A percentile compares a stretch with the other conserved stretches of the same genome.
These are phyloP conservation scores for Volucella inanis DNA, from an alignment of 2,888 invertebrate genomes.

Conservation along the genomic window DNA sequence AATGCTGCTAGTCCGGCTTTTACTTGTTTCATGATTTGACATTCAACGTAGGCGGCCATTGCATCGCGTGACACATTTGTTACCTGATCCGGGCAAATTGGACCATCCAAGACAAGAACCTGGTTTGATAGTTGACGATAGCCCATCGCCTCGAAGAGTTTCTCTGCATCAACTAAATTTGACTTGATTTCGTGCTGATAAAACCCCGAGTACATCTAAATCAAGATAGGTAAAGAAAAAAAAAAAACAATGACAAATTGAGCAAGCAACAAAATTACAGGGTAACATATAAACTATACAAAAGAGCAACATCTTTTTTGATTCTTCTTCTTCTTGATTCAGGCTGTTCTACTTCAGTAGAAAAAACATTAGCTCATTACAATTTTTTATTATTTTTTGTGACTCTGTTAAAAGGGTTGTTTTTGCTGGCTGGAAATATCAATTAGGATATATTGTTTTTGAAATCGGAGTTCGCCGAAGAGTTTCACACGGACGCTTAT, in stretches of 20 bases:
- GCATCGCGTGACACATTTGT: conserved; percentile 92
- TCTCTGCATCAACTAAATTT: conserved; percentile 90
- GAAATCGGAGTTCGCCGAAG: no score
- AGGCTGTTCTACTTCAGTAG: no score
- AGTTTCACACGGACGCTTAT: no score
- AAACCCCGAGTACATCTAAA: conserved; percentile 92
- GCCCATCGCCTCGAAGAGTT: conserved; percentile 92
- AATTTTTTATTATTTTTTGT: no score
- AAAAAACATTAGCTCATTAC: no score
- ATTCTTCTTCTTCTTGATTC: neutral
- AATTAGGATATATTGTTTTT: no score
- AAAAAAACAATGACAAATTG: neutral
- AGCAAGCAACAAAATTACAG: neutral
- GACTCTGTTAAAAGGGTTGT: no score
- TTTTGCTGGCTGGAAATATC: no score
- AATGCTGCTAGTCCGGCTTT: conserved; percentile 89
- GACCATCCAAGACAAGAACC: conserved; percentile 87
- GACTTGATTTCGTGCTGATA: conserved; percentile 94
- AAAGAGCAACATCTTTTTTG: no score
- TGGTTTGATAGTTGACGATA: conserved; percentile 86
- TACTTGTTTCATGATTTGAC: conserved; percentile 90
- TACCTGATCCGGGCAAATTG: conserved; percentile 92
- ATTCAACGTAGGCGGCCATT: conserved; percentile 93
- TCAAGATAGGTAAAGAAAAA: conserved; percentile 74
- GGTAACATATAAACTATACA: neutral